Evolutionary conservation across 2,888 invertebrate genomes (phyloP).

Genomic region (Sympetrum striolatum): DNA sequence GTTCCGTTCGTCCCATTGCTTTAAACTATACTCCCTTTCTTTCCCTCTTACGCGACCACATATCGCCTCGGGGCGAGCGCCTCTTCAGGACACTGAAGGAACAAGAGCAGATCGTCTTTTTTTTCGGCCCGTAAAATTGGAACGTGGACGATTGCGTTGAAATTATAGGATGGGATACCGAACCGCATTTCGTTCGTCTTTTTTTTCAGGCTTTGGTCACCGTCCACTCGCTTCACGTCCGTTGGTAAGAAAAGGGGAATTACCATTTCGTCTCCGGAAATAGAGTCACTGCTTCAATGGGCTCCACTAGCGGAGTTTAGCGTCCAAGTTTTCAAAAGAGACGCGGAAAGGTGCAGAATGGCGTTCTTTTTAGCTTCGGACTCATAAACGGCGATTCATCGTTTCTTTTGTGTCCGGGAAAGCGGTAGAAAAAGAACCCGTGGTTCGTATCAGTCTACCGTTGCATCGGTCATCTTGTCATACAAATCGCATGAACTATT

Average conservation of each 20-base stretch:
- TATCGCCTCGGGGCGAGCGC: not conserved
- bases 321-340: not conserved
- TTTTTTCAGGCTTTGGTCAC: not conserved
- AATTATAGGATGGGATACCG: not conserved
- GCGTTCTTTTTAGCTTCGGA: no score
- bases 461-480: no score
- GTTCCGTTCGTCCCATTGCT: not conserved
- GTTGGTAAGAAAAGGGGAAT: not conserved
- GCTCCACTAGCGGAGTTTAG: not conserved
- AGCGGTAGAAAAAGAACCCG: no score
- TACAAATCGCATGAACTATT: no score
- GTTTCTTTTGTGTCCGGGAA: no score
- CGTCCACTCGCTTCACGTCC: not conserved
- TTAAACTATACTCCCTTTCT: not conserved
- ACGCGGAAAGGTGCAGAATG: no score
- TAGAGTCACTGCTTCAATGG: not conserved
- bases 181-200: not conserved
- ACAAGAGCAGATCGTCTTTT: not conserved
- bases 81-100: not conserved
- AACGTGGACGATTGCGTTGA: not conserved
- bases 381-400: no score
- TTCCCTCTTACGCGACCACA: not conserved
- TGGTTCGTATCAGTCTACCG: no score
- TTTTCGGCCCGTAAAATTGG: not conserved
- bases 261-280: not conserved